Evolutionary conservation across 2,113 vertebrate species (phyloP).

Genomic region (Podarcis muralis): DNA sequence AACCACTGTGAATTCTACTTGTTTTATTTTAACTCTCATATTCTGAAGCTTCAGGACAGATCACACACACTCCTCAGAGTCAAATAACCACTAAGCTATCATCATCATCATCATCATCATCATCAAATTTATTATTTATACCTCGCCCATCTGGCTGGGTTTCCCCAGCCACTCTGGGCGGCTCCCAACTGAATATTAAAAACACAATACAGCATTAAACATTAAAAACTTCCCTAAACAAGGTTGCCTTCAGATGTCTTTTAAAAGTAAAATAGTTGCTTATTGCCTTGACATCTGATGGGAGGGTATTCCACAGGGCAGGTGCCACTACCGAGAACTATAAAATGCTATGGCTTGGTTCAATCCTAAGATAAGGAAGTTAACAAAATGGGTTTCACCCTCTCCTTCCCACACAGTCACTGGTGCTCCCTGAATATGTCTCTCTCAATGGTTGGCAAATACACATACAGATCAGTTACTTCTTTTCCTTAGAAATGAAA

Average conservation of each 20-base stretch:
- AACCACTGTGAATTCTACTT: fast-evolving
- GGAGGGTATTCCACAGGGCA: no score
- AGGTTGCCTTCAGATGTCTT: no score
- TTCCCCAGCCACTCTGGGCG: no score
- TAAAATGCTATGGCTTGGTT: neutral
- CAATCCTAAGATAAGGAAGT: neutral
- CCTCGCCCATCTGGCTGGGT: no score
- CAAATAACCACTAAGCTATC: neutral
- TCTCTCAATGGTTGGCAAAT: neutral
- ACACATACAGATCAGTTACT: neutral
- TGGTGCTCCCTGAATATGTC: neutral
- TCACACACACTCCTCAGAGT: neutral
- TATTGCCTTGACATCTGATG: no score
- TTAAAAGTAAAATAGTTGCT: no score
- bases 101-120: no score
- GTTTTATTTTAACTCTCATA: neutral
- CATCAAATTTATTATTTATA: no score
- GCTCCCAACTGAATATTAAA: no score
- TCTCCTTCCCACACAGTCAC: neutral
- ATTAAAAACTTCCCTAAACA: no score
- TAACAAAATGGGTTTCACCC: neutral
- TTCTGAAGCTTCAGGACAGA: neutral
- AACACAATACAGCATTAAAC: no score
- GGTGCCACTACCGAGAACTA: neutral
- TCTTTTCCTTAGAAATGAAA: neutral